Evolutionary conservation across 1,140 invertebrate genomes (phyloP), one percentile per base, ranked within the genome.

Genomic region (Planococcus citri): DNA sequence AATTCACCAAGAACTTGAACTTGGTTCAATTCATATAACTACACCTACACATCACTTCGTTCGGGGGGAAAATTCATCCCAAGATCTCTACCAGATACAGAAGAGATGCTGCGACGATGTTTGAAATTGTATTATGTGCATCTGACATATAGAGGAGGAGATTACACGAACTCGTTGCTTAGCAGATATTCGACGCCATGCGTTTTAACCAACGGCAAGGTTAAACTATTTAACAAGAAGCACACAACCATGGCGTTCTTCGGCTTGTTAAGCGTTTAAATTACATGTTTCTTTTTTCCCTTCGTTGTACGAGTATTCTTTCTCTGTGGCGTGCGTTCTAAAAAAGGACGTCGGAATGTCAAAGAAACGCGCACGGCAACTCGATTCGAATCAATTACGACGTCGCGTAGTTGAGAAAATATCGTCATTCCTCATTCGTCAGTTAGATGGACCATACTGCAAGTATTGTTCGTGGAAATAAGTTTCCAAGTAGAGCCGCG

Each of bases 181-280:
- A 64, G 57, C 57, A 60, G 60, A 64, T 64, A 58, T 64, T 25
- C 60, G 60, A 64, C 60, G 60, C 60, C 60, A 64, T 64, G 25
- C 25, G 60, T 64, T 25, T 64, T 64, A 64, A 64, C 60, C 60
- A 64, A 25, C 60, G 60, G 60, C 60, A 64, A 64, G 60, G 60
- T 64, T 64, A 64, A 64, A 64, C 60, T 64, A 64, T 64, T 64
- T 64, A 64, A 64, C 60, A 64, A 64, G 60, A 64, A 25, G 22
- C 60, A 27, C 20, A 25, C 60, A 64, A 64, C 60, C 60, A 64
- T 64, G 60, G 60, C 60, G 60, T 64, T 64, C 25, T 20, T 64
- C 60, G 60, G 60, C 20, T 64, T 64, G 60, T 64, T 64, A 64
- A 64, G 22, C 20, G 60, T 25, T 27, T 64, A 64, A 64, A 64